Evolutionary conservation across 2,888 invertebrate species (phyloP).

Genomic region (Metopia argyrocephala): DNA sequence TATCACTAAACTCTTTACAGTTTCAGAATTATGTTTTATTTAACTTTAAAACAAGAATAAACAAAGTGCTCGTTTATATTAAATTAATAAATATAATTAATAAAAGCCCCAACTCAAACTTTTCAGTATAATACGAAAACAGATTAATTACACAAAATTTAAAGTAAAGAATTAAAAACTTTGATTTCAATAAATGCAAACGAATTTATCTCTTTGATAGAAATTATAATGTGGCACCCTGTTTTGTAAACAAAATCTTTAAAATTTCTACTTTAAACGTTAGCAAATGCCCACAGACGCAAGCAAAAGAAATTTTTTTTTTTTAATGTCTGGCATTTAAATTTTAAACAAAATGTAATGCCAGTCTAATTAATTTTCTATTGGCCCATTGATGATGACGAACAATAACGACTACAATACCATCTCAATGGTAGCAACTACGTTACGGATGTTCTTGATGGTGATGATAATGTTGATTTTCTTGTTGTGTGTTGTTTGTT

Average conservation of each 20-base stretch:
- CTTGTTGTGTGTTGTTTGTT: background rate
- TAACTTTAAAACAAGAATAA: background rate
- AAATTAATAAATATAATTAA: slow-evolving; percentile 30
- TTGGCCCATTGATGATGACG: slow-evolving; percentile 52
- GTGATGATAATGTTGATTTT: background rate
- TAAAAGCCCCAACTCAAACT: background rate
- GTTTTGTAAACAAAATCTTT: background rate
- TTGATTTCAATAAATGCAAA: no score
- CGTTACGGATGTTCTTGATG: no score
- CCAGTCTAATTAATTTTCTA: slow-evolving; percentile 60
- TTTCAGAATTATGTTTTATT: slow-evolving; percentile 18
- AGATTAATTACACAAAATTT: background rate
- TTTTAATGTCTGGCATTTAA: slow-evolving; percentile 1
- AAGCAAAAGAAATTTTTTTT: background rate
- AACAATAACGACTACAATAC: background rate
- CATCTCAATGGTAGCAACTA: background rate
- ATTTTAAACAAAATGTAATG: slow-evolving; percentile 15
- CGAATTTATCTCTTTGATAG: no score
- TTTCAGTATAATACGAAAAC: background rate
- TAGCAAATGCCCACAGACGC: background rate
- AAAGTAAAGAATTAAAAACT: no score
- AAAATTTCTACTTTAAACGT: background rate
- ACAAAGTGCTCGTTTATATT: background rate
- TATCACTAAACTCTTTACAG: slow-evolving; percentile 17
- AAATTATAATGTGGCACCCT: background rate